These are phyloP conservation scores for Nomada fucata DNA, from an alignment of 2,888 invertebrate species.

Conservation along the genomic window DNA sequence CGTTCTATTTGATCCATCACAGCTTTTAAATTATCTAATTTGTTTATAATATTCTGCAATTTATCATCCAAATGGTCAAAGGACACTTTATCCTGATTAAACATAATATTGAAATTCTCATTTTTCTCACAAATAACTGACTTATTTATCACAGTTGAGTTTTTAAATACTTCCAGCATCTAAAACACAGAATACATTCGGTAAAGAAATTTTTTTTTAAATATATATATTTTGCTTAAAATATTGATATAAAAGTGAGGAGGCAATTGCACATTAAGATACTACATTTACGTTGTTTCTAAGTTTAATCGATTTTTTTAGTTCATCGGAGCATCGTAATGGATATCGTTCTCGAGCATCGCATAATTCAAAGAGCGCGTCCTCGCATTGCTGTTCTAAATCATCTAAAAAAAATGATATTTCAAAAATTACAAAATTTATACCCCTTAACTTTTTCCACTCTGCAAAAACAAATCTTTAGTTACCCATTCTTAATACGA, in stretches of 20 bases:
- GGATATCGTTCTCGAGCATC: slow-evolving; percentile 78
- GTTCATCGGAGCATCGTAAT: slow-evolving; percentile 72
- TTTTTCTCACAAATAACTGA: slow-evolving; percentile 58
- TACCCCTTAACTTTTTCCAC: too few relatives aligned
- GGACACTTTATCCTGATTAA: slow-evolving; percentile 13
- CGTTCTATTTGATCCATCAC: slow-evolving; percentile 71
- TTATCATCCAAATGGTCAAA: slow-evolving; percentile 43
- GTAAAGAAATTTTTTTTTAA: not conserved
- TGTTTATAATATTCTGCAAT: slow-evolving; percentile 58
- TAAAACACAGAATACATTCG: slow-evolving; percentile 53
- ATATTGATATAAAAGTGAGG: not conserved
- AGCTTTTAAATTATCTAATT: slow-evolving; percentile 72
- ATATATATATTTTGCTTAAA: not conserved
- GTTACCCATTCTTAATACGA: not conserved
- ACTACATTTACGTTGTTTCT: slow-evolving; percentile 71
- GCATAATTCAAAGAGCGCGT: slow-evolving; percentile 76
- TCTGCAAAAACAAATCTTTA: too few relatives aligned
- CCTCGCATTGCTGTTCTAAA: slow-evolving; percentile 77
- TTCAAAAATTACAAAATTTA: not conserved
- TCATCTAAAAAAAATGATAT: slow-evolving; percentile 55
- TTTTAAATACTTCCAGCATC: slow-evolving; percentile 58
- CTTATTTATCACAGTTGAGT: slow-evolving; percentile 36
- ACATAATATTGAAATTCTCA: slow-evolving; percentile 41
- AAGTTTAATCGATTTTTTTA: slow-evolving; percentile 70
- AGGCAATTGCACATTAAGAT: not conserved